A percentile compares a stretch with the other conserved stretches of the same genome.
Conservation (phyloP, 2,797 vertebrate species). For the Clarias laeviceps region DNA sequence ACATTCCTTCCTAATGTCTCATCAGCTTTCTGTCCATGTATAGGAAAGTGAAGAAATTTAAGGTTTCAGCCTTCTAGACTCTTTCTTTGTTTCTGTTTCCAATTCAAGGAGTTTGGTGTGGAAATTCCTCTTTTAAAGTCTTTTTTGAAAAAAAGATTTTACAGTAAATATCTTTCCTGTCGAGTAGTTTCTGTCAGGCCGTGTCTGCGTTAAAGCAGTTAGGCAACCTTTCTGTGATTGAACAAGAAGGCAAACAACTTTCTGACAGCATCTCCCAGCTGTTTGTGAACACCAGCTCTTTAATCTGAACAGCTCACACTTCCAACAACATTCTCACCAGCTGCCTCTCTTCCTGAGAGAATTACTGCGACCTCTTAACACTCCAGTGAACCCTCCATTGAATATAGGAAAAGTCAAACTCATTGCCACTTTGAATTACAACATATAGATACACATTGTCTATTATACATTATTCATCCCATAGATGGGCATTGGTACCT, state of each 20-base stretch:
- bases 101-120: neutral
- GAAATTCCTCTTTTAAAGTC: neutral
- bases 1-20: conserved; percentile 23
- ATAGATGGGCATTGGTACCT: neutral
- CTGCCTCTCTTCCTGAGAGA: neutral
- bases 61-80: neutral
- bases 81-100: neutral
- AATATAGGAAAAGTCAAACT: neutral
- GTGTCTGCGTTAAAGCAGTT: neutral
- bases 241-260: neutral
- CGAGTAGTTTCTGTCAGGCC: conserved; percentile 3
- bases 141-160: neutral
- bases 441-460: neutral
- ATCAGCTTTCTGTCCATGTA: neutral
- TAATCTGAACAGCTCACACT: neutral
- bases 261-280: neutral
- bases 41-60: neutral
- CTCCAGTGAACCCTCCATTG: neutral
- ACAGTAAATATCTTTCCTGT: neutral
- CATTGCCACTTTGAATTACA: neutral
- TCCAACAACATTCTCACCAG: too few species aligned
- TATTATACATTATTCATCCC: neutral
- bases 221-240: neutral
- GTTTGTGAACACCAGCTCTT: neutral
- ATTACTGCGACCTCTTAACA: neutral